These are phyloP conservation scores for Hassar affinis DNA, from an alignment of 2,113 vertebrate species.

Conservation along the genomic window DNA sequence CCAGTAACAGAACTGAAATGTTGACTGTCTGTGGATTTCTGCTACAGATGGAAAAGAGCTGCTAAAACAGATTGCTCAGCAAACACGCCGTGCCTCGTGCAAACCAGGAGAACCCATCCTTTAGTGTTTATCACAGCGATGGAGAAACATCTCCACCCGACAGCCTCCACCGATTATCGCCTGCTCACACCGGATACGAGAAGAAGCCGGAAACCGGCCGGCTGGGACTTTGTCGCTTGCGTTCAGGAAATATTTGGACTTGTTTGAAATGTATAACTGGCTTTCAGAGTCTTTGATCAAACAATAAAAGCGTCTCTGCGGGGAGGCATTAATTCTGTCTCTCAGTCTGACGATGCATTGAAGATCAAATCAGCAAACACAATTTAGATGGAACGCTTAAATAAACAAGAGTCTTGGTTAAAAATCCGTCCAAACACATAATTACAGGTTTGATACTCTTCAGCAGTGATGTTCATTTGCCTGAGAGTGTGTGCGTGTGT, in stretches of 20 bases:
- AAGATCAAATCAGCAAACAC: slow-evolving; percentile 4
- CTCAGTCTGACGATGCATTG: not conserved
- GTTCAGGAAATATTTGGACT: not conserved
- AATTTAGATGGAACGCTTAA: slow-evolving; percentile 5
- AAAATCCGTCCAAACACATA: slow-evolving; percentile 12
- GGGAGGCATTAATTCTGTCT: not conserved
- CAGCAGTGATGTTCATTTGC: not conserved
- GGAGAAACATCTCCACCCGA: not conserved
- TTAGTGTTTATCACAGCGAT: not conserved
- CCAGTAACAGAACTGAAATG: slow-evolving; percentile 6
- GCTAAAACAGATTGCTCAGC: not conserved
- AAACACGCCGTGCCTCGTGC: not conserved
- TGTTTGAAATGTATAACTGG: not conserved
- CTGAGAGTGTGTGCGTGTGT: no score
- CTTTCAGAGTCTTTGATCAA: slow-evolving; percentile 9
- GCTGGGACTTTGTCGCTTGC: not conserved
- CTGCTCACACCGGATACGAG: not conserved
- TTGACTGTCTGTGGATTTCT: not conserved
- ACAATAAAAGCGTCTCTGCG: not conserved
- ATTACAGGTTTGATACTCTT: not conserved
- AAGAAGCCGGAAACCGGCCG: not conserved
- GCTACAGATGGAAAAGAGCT: not conserved
- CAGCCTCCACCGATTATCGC: not conserved
- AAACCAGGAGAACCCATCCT: not conserved
- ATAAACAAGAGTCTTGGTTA: slow-evolving; percentile 4